Base-by-base conservation (phyloP, 2,113 vertebrate species). In the Syngnathoides biaculeatus region DNA sequence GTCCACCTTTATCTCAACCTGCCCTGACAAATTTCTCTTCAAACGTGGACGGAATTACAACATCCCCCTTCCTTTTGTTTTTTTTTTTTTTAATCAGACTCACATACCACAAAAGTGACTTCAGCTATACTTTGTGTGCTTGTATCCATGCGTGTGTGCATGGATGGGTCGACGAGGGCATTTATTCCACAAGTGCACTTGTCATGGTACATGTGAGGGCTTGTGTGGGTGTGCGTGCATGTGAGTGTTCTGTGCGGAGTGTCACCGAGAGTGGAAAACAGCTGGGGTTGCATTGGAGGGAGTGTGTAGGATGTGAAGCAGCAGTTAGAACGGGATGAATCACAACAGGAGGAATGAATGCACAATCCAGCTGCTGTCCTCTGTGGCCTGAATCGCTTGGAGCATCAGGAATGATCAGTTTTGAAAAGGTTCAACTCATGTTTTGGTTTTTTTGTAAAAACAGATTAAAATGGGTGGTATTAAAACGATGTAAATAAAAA, bases 71-170 rank as follows among this genome's bases (percentile, higher is more conserved):
- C 22, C 6, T 48, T 14, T 0, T 48, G 6, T 17, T 55, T 26
- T 12, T 56, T 42, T 57, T 62, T 71, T 65, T 74, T 48, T 69
- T 61, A 57, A 75, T 73, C 71, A 57, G 26, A 57, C 68, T 80
- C 64, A 84, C 85, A 90, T 87, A 86, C 84, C 87, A 85, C 60
- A 68, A 81, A 82, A 73, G 72, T 86, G 77, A 85, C 74, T 84
- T 77, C 74, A 86, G 68, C 53, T 56, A n/a, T 12, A 14, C 57
- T 68, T 65, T 77, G 55, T 75, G 64, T 43, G 48, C 55, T 4
- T 3, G 26, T 19, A 15, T 27, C 15, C 6, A 6, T 48, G 5
- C 6, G 7, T n/a, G 20, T 53, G 24, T 2, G 3, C n/a, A 42
- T 59, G 24, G 26, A 45, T 68, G 2, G 2, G 42, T 26, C 19